A percentile compares a stretch with the other conserved stretches of the same genome.
phyloP scores from a whole-genome alignment of 1,140 invertebrate genomes.

The Listronotus oregonensis region DNA sequence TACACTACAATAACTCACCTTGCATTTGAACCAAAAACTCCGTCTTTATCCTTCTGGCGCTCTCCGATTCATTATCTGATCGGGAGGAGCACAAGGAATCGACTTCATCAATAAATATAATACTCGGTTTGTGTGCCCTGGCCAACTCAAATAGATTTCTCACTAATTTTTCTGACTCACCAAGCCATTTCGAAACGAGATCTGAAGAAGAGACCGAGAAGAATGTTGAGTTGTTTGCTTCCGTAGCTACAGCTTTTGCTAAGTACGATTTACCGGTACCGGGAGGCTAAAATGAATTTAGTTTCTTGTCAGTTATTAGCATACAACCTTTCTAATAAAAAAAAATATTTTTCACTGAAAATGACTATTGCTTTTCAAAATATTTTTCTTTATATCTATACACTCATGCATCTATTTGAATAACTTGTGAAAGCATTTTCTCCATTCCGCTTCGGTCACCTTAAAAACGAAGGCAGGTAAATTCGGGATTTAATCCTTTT shows the following conservation, averaged over 20 bases:
- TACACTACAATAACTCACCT: conserved; percentile 65
- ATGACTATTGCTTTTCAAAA: too few relatives aligned
- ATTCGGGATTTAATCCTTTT: too few relatives aligned
- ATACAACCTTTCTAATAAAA: too few relatives aligned
- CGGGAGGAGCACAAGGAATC: conserved; percentile 97
- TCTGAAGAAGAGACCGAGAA: conserved; percentile 99
- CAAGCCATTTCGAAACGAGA: conserved; percentile 98
- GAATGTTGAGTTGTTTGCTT: conserved; percentile 99
- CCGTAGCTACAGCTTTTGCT: conserved; percentile 98
- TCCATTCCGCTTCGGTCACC: too few relatives aligned
- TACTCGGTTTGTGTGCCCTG: conserved; percentile 93
- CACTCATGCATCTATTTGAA: too few relatives aligned
- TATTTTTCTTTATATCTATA: too few relatives aligned
- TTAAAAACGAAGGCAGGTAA: too few relatives aligned
- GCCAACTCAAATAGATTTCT: conserved; percentile 97
- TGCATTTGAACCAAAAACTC: conserved; percentile 99
- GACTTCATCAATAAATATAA: conserved; percentile 99
- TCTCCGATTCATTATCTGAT: conserved; percentile 99
- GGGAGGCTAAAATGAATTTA: conserved; percentile 87
- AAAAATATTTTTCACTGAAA: too few relatives aligned
- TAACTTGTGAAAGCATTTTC: too few relatives aligned
- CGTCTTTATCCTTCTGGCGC: conserved; percentile 97
- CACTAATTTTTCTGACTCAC: conserved; percentile 98
- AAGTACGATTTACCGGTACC: conserved; percentile 99
- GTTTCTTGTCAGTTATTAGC: too few relatives aligned